Evolutionary conservation across 2,888 invertebrate species (phyloP).

Genomic region (Crepidodera aurea): DNA sequence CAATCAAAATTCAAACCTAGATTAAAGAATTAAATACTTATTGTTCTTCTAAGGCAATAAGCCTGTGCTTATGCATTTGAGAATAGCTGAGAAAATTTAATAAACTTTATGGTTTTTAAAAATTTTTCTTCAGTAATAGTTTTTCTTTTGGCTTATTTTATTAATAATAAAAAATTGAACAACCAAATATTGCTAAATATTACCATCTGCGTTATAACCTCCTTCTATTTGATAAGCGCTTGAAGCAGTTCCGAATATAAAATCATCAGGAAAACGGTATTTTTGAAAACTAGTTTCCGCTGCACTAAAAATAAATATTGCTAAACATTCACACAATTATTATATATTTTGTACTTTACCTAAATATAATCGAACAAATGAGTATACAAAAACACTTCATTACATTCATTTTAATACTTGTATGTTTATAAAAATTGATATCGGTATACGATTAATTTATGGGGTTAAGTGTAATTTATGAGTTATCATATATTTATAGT

Average conservation of each 20-base stretch:
- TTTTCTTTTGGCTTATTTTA: no score
- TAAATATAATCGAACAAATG: not conserved
- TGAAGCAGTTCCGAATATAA: conserved; percentile 69
- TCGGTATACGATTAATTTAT: not conserved
- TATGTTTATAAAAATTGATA: not conserved
- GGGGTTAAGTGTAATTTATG: not conserved
- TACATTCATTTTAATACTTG: not conserved
- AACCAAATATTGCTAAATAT: no score
- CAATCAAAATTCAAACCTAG: no score
- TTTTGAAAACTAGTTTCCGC: not conserved
- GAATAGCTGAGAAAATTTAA: no score
- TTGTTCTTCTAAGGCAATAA: no score
- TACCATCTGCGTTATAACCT: conserved; percentile 63
- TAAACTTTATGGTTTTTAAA: no score
- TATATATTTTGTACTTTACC: not conserved
- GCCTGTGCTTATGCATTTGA: no score
- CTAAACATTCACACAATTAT: not conserved
- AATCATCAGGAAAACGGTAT: conserved; percentile 64
- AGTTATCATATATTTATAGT: not conserved
- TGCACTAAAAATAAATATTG: not conserved
- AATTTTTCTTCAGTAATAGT: no score
- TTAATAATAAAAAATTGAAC: no score
- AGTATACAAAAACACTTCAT: not conserved
- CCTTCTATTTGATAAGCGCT: conserved; percentile 71
- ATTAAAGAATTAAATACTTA: no score